phyloP scores from a whole-genome alignment of 2,888 invertebrate species.

The Argyresthia goedartella region DNA sequence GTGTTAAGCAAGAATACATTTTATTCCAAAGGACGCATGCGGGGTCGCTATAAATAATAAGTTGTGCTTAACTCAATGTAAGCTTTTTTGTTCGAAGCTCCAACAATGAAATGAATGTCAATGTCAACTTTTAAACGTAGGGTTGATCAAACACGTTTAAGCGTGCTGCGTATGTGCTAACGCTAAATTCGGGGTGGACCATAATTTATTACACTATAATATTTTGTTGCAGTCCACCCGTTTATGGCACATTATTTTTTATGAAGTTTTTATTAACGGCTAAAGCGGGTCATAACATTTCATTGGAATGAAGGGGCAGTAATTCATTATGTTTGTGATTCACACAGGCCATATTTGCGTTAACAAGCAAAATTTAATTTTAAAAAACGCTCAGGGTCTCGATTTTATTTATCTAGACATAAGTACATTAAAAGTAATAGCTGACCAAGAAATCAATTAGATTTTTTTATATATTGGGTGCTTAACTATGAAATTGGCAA shows the following conservation, averaged over 20 bases:
- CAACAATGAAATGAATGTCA: constrained; percentile 60
- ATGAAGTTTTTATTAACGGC: constrained; percentile 51
- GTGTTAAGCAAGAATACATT: constrained; percentile 25
- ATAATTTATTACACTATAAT: constrained; percentile 67
- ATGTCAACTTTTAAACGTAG: constrained; percentile 59
- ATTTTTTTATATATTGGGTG: too few relatives aligned
- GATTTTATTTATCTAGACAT: too few relatives aligned
- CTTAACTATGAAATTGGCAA: too few relatives aligned
- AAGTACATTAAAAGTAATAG: too few relatives aligned
- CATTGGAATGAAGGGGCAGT: constrained; percentile 51
- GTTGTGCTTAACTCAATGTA: constrained; percentile 18
- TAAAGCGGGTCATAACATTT: constrained; percentile 56
- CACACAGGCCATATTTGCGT: constrained; percentile 39
- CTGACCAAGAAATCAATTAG: too few relatives aligned
- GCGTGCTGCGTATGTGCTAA: constrained; percentile 48
- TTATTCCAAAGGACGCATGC: constrained; percentile 48
- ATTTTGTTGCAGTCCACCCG: constrained; percentile 59
- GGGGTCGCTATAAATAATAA: constrained; percentile 59
- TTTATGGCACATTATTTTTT: constrained; percentile 57
- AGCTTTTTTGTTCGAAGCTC: constrained; percentile 29
- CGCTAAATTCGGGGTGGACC: constrained; percentile 64
- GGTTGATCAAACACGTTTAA: constrained; percentile 56
- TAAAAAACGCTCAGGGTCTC: too few relatives aligned
- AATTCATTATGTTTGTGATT: constrained; percentile 63
- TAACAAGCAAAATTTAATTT: too few relatives aligned